phyloP scores from a whole-genome alignment of 2,888 invertebrate genomes.

The Cordilura impudica region DNA sequence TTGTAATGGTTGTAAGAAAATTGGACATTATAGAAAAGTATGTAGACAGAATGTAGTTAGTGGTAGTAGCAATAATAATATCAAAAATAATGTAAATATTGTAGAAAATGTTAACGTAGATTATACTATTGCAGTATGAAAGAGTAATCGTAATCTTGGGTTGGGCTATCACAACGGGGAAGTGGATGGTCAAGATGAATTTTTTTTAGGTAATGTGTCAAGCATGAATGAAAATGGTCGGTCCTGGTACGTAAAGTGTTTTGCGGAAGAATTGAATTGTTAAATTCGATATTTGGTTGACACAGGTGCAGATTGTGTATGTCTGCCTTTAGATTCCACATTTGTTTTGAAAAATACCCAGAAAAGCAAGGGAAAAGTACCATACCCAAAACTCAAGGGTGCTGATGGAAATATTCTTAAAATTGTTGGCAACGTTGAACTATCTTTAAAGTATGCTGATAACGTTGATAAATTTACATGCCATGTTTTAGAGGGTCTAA shows the following conservation, averaged over 20 bases:
- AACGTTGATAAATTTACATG: constrained; percentile 5
- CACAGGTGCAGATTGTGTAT: neutral
- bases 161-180: neutral
- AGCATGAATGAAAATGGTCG: neutral
- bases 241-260: neutral
- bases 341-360: neutral
- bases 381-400: neutral
- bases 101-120: too few species aligned
- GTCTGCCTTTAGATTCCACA: neutral
- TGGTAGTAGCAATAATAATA: neutral
- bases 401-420: neutral
- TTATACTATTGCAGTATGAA: too few species aligned
- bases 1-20: neutral
- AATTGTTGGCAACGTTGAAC: neutral
- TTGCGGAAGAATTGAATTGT: neutral
- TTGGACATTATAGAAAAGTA: constrained; percentile 6
- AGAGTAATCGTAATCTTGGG: neutral
- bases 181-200: neutral
- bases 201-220: neutral
- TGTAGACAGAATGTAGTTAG: neutral
- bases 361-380: neutral
- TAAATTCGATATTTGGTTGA: neutral
- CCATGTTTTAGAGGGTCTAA: neutral
- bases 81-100: neutral
- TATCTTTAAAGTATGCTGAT: neutral